Conservation (phyloP, 2,113 vertebrate species). For the Spheniscus mendiculus region DNA sequence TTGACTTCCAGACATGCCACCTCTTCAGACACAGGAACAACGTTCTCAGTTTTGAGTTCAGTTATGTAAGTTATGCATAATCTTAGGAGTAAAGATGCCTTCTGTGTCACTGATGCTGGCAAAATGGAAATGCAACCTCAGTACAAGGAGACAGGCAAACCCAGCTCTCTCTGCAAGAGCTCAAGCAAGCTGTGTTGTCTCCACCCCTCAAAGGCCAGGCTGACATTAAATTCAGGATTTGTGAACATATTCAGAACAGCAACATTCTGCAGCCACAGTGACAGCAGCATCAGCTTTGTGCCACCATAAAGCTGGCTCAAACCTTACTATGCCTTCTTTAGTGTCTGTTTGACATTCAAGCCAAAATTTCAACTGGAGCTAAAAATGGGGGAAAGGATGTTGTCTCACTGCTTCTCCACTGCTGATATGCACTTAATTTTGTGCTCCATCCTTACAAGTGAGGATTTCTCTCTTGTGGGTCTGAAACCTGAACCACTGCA, state of each 20-base stretch:
- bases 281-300: not conserved
- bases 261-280: not conserved
- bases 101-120: not conserved
- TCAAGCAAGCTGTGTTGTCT: not conserved
- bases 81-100: not conserved
- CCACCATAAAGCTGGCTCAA: not conserved
- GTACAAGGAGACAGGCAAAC: not conserved
- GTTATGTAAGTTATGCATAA: not conserved
- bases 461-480: not conserved
- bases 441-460: not conserved
- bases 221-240: not conserved
- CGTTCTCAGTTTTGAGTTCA: not conserved
- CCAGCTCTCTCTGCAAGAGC: not conserved
- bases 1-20: not conserved
- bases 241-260: not conserved
- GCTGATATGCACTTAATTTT: not conserved
- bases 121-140: not conserved
- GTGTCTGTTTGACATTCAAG: not conserved
- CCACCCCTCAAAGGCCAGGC: not conserved
- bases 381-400: not conserved
- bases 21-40: not conserved
- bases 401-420: not conserved
- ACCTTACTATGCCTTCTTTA: not conserved
- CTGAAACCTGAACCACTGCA: not conserved
- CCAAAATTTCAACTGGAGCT: not conserved